These are phyloP conservation scores for Pogoniulus pusillus DNA, from an alignment of 2,797 vertebrate species.

Conservation along the genomic window DNA sequence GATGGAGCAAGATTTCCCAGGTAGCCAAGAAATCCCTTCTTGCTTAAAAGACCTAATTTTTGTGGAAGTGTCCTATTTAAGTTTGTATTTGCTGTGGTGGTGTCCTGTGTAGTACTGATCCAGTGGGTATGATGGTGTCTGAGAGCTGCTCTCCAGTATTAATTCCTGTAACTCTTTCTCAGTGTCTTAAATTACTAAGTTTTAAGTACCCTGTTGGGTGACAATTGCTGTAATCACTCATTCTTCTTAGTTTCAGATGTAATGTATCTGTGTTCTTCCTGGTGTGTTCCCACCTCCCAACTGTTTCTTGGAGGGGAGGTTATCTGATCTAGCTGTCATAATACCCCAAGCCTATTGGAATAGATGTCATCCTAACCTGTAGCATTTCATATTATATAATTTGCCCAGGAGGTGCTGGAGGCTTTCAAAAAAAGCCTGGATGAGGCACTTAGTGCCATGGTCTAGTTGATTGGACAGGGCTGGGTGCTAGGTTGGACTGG, in stretches of 20 bases:
- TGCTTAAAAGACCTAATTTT: neutral
- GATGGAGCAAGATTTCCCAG: neutral
- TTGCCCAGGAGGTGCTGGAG: too few species aligned
- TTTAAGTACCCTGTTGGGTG: neutral
- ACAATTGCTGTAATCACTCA: neutral
- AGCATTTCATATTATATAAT: neutral
- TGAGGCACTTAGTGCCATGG: too few species aligned
- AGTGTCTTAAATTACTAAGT: neutral
- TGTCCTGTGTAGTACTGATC: neutral
- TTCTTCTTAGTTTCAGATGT: neutral
- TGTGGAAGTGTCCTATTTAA: neutral
- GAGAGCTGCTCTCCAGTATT: neutral
- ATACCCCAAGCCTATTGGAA: neutral
- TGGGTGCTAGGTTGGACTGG: too few species aligned
- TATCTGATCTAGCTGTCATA: neutral
- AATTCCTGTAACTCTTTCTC: neutral
- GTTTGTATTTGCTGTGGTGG: neutral
- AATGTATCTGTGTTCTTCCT: neutral
- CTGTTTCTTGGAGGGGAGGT: neutral
- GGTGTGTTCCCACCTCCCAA: neutral
- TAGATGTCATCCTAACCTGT: neutral
- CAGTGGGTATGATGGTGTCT: neutral
- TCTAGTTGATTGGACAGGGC: too few species aligned
- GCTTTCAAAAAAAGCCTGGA: too few species aligned
- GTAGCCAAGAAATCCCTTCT: too few species aligned